A percentile compares a stretch with the other conserved stretches of the same genome.
Evolutionary conservation across 2,113 vertebrate genomes (phyloP).

Genomic region (Callionymus lyra): DNA sequence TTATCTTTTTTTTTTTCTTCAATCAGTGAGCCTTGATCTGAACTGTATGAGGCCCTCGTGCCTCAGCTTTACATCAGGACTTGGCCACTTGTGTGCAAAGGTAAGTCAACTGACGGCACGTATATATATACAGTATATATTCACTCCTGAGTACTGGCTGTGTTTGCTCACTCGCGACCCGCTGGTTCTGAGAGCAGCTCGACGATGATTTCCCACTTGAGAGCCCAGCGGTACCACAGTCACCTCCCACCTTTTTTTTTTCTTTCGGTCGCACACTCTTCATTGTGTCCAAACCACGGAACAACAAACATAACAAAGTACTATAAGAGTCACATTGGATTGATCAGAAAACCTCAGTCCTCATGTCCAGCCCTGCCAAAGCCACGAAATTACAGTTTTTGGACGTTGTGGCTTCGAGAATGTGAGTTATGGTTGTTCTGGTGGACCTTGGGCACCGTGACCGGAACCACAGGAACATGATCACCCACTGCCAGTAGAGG

Average conservation of each 20-base stretch:
- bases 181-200: conserved; percentile 24
- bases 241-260: not conserved
- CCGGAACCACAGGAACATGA: conserved; percentile 48
- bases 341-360: conserved; percentile 43
- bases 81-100: too few species aligned
- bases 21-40: too few species aligned
- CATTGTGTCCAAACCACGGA: too few species aligned
- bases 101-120: too few species aligned
- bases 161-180: conserved; percentile 21
- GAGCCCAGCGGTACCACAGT: conserved; percentile 22
- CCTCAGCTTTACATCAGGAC: too few species aligned
- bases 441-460: conserved; percentile 53
- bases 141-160: not conserved
- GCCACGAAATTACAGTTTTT: conserved; percentile 68
- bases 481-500: conserved; percentile 48
- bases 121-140: conserved; percentile 1
- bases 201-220: conserved; percentile 22
- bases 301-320: conserved; percentile 29
- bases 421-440: conserved; percentile 59
- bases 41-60: too few species aligned
- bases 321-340: conserved; percentile 30
- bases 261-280: conserved; percentile 20
- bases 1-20: too few species aligned
- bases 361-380: conserved; percentile 33
- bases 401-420: conserved; percentile 57